Conservation (phyloP, 1,140 invertebrate genomes). For the Hetaerina americana region DNA sequence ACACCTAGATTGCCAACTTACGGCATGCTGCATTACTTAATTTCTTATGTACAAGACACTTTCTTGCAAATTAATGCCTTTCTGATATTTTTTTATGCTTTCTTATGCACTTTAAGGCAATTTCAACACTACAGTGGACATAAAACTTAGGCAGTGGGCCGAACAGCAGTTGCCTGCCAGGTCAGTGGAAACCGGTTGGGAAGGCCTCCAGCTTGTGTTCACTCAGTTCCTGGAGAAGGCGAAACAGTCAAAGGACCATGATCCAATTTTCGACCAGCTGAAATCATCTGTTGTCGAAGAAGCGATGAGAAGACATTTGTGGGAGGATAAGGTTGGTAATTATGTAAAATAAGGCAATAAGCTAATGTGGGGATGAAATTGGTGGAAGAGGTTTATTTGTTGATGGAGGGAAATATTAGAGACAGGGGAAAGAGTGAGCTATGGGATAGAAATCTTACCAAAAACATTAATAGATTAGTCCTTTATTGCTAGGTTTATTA, state of each 20-base stretch:
- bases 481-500: no score
- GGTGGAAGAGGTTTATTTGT: no score
- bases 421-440: no score
- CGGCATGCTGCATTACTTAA: no score
- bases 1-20: no score
- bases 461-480: no score
- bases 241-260: slow-evolving; percentile 57
- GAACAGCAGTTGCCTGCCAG: slow-evolving; percentile 73
- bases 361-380: no score
- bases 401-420: no score
- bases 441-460: no score
- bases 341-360: neutral
- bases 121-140: slow-evolving; percentile 95
- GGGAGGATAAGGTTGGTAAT: slow-evolving; percentile 69
- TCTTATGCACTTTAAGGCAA: slow-evolving; percentile 40
- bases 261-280: slow-evolving; percentile 81
- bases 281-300: slow-evolving; percentile 81
- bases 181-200: slow-evolving; percentile 79
- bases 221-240: slow-evolving; percentile 61
- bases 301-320: slow-evolving; percentile 70
- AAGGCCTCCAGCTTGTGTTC: slow-evolving; percentile 79
- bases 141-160: slow-evolving; percentile 91
- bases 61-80: no score
- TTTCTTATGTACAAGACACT: no score
- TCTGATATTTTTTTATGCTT: neutral